Evolutionary conservation across 2,113 vertebrate species (phyloP).

Genomic region (Hiodon alosoides): DNA sequence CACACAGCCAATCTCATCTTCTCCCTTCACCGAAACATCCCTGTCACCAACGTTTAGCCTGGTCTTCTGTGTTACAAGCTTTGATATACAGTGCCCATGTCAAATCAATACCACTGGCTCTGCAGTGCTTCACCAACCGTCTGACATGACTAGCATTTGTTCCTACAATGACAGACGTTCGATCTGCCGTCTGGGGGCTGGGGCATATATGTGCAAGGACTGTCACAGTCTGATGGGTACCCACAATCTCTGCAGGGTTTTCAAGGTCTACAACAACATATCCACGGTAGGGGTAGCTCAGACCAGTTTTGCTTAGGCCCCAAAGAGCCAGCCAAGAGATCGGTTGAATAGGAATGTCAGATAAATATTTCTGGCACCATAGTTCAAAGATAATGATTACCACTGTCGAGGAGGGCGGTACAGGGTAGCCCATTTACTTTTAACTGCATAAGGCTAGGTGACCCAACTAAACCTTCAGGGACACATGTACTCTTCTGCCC

Average conservation of each 20-base stretch:
- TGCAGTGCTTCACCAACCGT: conserved; percentile 24
- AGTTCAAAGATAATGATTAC: conserved; percentile 28
- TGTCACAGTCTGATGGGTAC: conserved; percentile 20
- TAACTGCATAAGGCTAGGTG: neutral
- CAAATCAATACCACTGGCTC: conserved; percentile 17
- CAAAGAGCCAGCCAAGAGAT: conserved; percentile 23
- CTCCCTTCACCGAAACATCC: neutral
- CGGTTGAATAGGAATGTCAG: conserved; percentile 15
- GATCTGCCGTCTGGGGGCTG: neutral
- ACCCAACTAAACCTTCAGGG: too few relatives aligned
- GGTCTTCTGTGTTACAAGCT: neutral
- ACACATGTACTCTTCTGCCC: neutral
- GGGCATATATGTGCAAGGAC: conserved; percentile 21
- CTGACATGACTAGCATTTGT: conserved; percentile 25
- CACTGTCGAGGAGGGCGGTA: conserved; percentile 19
- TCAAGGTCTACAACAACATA: conserved; percentile 29
- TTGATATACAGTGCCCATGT: conserved; percentile 6
- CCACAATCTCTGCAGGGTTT: conserved; percentile 19
- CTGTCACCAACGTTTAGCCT: neutral
- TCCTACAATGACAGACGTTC: conserved; percentile 20
- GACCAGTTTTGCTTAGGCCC: conserved; percentile 23
- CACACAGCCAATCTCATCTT: conserved; percentile 21
- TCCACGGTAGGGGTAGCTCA: conserved; percentile 21
- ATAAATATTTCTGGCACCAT: conserved; percentile 25
- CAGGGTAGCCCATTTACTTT: conserved; percentile 23